phyloP scores from a whole-genome alignment of 2,888 invertebrate species.

The Agrochola circellaris region DNA sequence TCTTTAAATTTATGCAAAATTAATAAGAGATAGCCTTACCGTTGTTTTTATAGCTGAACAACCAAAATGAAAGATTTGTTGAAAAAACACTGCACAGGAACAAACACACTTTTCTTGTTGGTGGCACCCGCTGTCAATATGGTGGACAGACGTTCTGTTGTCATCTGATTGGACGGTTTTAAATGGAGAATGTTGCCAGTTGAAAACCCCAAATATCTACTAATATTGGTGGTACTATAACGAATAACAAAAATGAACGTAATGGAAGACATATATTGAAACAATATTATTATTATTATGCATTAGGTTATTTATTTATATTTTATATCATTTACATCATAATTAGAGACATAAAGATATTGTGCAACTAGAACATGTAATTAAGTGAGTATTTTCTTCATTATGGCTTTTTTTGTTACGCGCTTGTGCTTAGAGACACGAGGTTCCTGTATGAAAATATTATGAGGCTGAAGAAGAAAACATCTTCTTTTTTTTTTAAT shows the following conservation, averaged over 20 bases:
- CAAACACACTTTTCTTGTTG: background rate
- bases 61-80: background rate
- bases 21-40: background rate
- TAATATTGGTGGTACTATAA: background rate
- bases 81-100: background rate
- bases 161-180: slow-evolving; percentile 2
- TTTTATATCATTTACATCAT: too few relatives aligned
- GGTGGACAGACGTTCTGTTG: background rate
- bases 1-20: background rate
- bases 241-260: background rate
- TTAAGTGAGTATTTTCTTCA: too few relatives aligned
- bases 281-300: too few relatives aligned
- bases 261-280: too few relatives aligned
- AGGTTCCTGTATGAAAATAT: too few relatives aligned
- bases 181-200: background rate
- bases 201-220: background rate
- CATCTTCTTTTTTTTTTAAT: too few relatives aligned
- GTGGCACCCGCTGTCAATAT: background rate
- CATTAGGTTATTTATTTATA: too few relatives aligned
- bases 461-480: too few relatives aligned
- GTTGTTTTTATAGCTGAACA: slow-evolving; percentile 1
- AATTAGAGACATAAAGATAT: too few relatives aligned
- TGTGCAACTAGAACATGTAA: too few relatives aligned
- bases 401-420: too few relatives aligned
- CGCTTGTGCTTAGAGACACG: too few relatives aligned